phyloP scores from a whole-genome alignment of 2,888 invertebrate species.

The Callosobruchus maculatus region DNA sequence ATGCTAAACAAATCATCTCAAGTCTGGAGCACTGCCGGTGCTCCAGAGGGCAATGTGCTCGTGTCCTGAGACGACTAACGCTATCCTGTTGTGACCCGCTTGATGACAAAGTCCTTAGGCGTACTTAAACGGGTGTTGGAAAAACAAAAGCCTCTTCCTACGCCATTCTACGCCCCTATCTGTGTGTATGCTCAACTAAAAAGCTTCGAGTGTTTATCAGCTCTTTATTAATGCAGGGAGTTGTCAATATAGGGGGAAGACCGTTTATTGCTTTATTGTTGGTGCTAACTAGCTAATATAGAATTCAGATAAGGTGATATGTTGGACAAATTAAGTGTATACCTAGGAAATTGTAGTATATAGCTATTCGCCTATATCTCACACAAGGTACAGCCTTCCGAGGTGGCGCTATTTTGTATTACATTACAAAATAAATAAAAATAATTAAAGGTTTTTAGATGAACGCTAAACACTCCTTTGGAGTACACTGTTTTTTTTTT shows the following conservation, averaged over 20 bases:
- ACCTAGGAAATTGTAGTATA: too few species aligned
- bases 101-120: constrained; percentile 29
- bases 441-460: not conserved
- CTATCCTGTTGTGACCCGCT: constrained; percentile 37
- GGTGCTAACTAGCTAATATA: not conserved
- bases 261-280: not conserved
- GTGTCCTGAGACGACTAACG: constrained; percentile 19
- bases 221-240: not conserved
- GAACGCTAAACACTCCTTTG: not conserved
- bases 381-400: too few species aligned
- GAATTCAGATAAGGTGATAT: not conserved
- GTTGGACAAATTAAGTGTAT: too few species aligned
- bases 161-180: not conserved
- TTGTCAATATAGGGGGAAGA: not conserved
- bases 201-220: not conserved
- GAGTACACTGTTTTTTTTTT: too few species aligned
- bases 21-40: not conserved
- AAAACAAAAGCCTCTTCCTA: not conserved
- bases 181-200: not conserved
- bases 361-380: too few species aligned
- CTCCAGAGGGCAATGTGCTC: not conserved
- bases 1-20: not conserved
- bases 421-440: too few species aligned
- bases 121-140: not conserved
- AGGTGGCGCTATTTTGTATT: too few species aligned